A percentile compares a stretch with the other conserved stretches of the same genome.
phyloP scores from a whole-genome alignment of 2,888 invertebrate genomes.

The Bugulina stolonifera region DNA sequence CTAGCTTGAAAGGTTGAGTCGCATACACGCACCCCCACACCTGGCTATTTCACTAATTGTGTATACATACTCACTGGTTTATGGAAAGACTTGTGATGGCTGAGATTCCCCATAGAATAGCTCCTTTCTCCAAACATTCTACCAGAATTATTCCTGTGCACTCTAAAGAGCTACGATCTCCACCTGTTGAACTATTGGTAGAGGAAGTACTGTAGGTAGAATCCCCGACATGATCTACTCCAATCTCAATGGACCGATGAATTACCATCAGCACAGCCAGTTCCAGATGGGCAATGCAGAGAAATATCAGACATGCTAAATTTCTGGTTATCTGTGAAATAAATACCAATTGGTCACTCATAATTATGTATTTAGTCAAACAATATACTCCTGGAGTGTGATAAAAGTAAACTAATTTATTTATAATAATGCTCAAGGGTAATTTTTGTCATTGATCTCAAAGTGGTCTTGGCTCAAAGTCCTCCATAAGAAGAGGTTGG shows the following conservation, averaged over 20 bases:
- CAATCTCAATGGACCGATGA: background rate
- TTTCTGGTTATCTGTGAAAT: conserved; percentile 5
- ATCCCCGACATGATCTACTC: background rate
- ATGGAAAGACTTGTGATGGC: background rate
- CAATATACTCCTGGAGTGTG: too few species aligned
- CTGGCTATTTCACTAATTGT: too few species aligned
- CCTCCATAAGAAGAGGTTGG: too few species aligned
- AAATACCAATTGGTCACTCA: too few species aligned
- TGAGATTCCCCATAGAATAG: conserved; percentile 2
- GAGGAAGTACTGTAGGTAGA: background rate
- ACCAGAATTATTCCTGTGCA: background rate
- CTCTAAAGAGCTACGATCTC: background rate
- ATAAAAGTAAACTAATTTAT: too few species aligned
- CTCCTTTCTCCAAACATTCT: conserved; percentile 9
- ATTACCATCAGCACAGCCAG: background rate
- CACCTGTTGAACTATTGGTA: background rate
- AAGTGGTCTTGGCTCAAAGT: too few species aligned
- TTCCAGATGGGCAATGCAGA: background rate
- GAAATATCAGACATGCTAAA: background rate
- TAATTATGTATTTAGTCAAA: too few species aligned
- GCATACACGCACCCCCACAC: too few species aligned
- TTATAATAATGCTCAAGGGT: too few species aligned
- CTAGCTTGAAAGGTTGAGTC: too few species aligned
- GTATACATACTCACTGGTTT: background rate
- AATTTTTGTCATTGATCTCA: too few species aligned